phyloP scores from a whole-genome alignment of 1,140 invertebrate genomes.

The Trichonephila clavata region DNA sequence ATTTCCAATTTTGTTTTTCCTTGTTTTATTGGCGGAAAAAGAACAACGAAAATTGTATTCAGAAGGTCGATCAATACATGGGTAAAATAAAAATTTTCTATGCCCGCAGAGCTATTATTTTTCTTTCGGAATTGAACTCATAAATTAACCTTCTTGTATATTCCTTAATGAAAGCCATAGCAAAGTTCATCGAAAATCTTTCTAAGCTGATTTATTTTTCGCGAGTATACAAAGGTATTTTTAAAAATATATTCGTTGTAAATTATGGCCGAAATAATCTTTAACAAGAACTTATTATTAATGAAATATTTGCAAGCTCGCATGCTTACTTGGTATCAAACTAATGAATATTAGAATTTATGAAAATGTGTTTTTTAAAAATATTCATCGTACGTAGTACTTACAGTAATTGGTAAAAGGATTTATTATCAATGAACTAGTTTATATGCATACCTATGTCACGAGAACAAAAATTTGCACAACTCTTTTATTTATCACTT shows the following conservation, averaged over 20 bases:
- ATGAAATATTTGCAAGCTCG: no score
- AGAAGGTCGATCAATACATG: not conserved
- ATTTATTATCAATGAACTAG: no score
- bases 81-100: not conserved
- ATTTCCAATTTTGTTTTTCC: not conserved
- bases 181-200: not conserved
- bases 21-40: not conserved
- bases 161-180: not conserved
- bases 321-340: no score
- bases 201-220: not conserved
- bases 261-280: no score
- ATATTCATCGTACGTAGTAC: no score
- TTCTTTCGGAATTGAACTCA: slow-evolving; percentile 2
- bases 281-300: no score
- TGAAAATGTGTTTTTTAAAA: no score
- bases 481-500: no score
- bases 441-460: no score
- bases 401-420: no score
- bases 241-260: not conserved
- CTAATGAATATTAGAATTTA: no score
- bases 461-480: no score
- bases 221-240: not conserved
- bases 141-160: not conserved
- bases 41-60: slow-evolving; percentile 13
- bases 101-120: not conserved